Conservation (phyloP, 2,113 vertebrate species). For the Xiphophorus maculatus region DNA sequence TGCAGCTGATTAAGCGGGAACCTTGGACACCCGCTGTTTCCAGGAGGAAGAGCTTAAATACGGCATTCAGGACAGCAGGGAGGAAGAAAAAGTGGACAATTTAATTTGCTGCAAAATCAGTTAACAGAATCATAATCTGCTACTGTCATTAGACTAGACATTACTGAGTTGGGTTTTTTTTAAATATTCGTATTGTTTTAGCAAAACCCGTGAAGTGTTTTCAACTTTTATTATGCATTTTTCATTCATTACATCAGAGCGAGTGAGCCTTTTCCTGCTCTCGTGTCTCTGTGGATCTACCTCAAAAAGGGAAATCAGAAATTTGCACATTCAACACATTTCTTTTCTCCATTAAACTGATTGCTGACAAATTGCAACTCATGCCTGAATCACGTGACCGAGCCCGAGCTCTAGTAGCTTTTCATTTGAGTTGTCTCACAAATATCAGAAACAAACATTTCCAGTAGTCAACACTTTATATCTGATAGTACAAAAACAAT, state of each 20-base stretch:
- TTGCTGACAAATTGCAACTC: no score
- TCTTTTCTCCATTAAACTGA: no score
- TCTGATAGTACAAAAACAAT: neutral
- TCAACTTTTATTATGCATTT: no score
- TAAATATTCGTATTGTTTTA: neutral
- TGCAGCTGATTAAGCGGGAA: slow-evolving; percentile 28
- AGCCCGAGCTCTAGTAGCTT: no score
- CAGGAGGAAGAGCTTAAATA: neutral
- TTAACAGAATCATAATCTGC: neutral
- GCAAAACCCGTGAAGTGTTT: no score
- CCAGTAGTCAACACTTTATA: neutral
- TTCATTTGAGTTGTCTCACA: no score
- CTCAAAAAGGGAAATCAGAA: no score
- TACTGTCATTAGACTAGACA: neutral
- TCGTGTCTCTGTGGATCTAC: no score
- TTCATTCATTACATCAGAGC: no score
- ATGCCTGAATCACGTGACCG: no score
- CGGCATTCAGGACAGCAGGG: neutral
- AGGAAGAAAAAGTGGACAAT: fast-evolving
- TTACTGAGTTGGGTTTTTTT: neutral
- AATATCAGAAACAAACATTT: neutral
- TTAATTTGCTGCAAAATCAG: neutral
- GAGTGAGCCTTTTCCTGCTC: no score
- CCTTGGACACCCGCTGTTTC: neutral
- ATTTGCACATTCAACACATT: no score